Percentiles rank a stretch among this genome's conserved stretches.
These are phyloP conservation scores for Hydrotaea diabolus DNA, from an alignment of 2,888 invertebrate genomes.

Conservation along the genomic window DNA sequence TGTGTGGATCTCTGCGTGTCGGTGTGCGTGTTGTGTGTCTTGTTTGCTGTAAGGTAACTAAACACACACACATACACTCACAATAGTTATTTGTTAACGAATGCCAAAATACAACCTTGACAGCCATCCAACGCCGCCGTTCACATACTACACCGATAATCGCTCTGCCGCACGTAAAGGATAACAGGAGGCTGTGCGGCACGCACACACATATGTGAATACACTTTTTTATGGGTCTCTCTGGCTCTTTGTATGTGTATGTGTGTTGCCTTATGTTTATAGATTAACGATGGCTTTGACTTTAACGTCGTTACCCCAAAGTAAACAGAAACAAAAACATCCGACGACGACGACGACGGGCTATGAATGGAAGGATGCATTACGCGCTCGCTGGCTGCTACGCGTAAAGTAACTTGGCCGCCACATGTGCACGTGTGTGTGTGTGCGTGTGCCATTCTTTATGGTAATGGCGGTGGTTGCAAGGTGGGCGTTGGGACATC, in stretches of 20 bases:
- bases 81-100: slow-evolving; percentile 54
- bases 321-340: slow-evolving; percentile 42
- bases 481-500: background rate
- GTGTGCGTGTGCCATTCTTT: background rate
- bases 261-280: slow-evolving; percentile 12
- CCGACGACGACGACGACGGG: background rate
- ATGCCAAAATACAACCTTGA: slow-evolving; percentile 58
- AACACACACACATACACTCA: background rate
- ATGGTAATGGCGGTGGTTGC: no score
- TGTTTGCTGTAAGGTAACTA: slow-evolving; percentile 47
- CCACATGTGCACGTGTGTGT: no score
- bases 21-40: slow-evolving; percentile 4
- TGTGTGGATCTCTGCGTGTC: no score
- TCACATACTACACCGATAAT: background rate
- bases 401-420: slow-evolving; percentile 29
- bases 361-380: background rate
- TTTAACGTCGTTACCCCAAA: slow-evolving; percentile 32
- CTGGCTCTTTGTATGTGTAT: background rate
- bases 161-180: slow-evolving; percentile 18
- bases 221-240: background rate
- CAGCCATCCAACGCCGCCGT: slow-evolving; percentile 20
- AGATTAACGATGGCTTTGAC: slow-evolving; percentile 32
- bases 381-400: background rate
- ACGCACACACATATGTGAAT: background rate
- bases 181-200: background rate